Percentiles rank a stretch among this genome's conserved stretches.
Evolutionary conservation across 2,113 vertebrate genomes (phyloP).

Genomic region (Sander lucioperca): DNA sequence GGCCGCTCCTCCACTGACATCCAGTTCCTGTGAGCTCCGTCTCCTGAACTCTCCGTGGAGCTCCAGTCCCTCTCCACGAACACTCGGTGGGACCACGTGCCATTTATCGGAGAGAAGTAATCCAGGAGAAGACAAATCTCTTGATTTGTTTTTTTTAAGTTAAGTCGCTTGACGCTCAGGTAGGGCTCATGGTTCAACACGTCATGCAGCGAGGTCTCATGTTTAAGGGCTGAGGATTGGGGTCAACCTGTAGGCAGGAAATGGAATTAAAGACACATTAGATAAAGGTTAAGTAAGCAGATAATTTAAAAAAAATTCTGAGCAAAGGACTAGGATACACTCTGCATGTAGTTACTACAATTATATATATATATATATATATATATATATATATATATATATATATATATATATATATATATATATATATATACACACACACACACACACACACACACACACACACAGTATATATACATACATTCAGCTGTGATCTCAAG

Average conservation of each 20-base stretch:
- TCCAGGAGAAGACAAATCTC: conserved; percentile 81
- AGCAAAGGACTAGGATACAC: background rate
- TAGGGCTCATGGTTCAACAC: conserved; percentile 84
- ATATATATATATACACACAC: too few species aligned
- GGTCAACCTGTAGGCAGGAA: conserved; percentile 88
- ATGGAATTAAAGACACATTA: background rate
- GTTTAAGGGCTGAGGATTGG: conserved; percentile 85
- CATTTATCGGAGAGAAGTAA: conserved; percentile 74
- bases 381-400: too few species aligned
- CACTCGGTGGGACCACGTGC: conserved; percentile 50
- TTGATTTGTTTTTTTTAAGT: conserved; percentile 66
- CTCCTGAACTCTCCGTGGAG: conserved; percentile 44
- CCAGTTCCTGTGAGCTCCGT: conserved; percentile 65
- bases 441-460: too few species aligned
- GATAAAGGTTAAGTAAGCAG: background rate
- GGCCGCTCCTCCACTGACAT: conserved; percentile 42
- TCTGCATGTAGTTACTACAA: background rate
- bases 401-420: too few species aligned
- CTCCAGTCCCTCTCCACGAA: conserved; percentile 50
- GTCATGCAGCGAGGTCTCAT: conserved; percentile 95
- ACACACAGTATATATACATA: background rate
- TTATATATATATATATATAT: too few species aligned
- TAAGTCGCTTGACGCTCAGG: conserved; percentile 38
- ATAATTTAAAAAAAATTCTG: background rate
- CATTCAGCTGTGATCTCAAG: background rate